Conservation (phyloP, 2,797 vertebrate genomes). For the Hipposideros larvatus region DNA sequence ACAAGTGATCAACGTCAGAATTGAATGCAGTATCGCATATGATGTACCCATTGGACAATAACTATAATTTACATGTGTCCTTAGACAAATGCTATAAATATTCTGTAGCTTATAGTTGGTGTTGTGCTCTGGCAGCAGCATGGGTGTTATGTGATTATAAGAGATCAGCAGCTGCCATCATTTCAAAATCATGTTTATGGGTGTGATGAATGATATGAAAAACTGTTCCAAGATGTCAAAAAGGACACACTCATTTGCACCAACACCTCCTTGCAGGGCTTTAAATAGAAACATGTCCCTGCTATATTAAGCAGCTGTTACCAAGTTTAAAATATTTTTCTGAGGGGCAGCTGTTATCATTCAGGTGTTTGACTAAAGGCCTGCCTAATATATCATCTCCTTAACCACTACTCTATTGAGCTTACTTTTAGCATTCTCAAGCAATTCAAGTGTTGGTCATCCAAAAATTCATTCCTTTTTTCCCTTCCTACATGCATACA, state of each 20-base stretch:
- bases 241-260: slow-evolving; percentile 43
- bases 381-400: slow-evolving; percentile 64
- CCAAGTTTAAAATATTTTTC: neutral
- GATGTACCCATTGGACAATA: neutral
- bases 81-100: neutral
- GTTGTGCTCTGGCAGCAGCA: neutral
- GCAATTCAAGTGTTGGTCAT: slow-evolving; percentile 65
- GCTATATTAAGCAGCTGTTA: slow-evolving; percentile 67
- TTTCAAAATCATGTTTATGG: slow-evolving; percentile 41
- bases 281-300: slow-evolving; percentile 49
- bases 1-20: neutral
- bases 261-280: slow-evolving; percentile 27
- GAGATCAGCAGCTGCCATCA: slow-evolving; percentile 14
- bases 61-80: neutral
- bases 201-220: slow-evolving; percentile 71
- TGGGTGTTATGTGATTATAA: neutral
- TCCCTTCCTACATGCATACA: slow-evolving; percentile 52
- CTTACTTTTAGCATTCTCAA: slow-evolving; percentile 61
- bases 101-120: neutral
- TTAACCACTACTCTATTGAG: slow-evolving; percentile 57
- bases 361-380: slow-evolving; percentile 60
- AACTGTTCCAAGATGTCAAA: slow-evolving; percentile 64
- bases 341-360: neutral
- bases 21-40: neutral
- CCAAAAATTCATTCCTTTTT: slow-evolving; percentile 68